Conservation (phyloP, 2,113 vertebrate genomes). For the Pachycephala philippinensis region DNA sequence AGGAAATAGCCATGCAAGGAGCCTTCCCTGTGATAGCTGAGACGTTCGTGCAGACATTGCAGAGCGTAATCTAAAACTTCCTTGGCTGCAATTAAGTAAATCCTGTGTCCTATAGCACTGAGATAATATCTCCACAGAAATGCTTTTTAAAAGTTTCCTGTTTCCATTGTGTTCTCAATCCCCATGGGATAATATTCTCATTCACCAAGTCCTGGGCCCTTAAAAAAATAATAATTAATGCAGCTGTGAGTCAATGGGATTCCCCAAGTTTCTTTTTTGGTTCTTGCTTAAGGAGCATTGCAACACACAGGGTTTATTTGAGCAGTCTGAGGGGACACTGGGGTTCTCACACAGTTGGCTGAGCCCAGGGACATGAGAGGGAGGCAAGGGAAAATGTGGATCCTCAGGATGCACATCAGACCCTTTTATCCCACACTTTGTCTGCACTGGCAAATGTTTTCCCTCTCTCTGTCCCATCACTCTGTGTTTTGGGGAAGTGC, state of each 20-base stretch:
- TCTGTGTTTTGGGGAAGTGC: neutral
- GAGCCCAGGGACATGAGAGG: neutral
- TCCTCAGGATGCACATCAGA: neutral
- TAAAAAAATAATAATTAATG: constrained; percentile 22
- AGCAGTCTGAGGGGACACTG: neutral
- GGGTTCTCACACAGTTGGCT: neutral
- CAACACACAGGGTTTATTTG: neutral
- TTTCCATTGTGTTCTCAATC: constrained; percentile 40
- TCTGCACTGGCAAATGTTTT: neutral
- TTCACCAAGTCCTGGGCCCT: neutral
- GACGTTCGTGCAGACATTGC: constrained; percentile 23
- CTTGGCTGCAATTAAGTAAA: constrained; percentile 59
- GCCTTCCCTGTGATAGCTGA: constrained; percentile 18
- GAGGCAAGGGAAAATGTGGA: neutral
- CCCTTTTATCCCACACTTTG: neutral
- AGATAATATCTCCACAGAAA: constrained; percentile 65
- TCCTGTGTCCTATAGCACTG: constrained; percentile 48
- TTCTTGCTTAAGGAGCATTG: neutral
- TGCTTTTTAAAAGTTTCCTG: constrained; percentile 55
- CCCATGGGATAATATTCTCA: constrained; percentile 56
- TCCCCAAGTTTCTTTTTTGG: constrained; percentile 46
- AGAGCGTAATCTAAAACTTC: constrained; percentile 60
- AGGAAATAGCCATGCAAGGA: neutral
- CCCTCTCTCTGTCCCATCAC: neutral
- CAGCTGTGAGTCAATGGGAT: constrained; percentile 59